A percentile compares a stretch with the other conserved stretches of the same genome.
Conservation (phyloP, 1,140 invertebrate genomes). For the Pissodes strobi region DNA sequence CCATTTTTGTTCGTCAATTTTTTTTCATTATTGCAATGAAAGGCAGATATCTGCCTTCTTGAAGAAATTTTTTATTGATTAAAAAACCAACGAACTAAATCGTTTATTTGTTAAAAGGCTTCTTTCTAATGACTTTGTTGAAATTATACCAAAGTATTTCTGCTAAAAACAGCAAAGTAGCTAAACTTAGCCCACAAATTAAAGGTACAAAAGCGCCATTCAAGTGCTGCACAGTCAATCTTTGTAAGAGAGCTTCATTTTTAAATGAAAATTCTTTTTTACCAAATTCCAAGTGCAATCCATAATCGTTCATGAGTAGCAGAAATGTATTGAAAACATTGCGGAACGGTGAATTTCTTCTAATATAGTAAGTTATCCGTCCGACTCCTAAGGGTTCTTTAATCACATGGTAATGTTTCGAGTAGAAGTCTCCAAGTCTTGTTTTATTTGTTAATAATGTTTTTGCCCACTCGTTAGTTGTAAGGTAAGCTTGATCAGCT, state of each 20-base stretch:
- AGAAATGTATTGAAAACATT: neutral
- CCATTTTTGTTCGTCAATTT: too few relatives aligned
- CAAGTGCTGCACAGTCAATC: conserved; percentile 1
- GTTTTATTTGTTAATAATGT: neutral
- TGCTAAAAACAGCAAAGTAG: conserved; percentile 1
- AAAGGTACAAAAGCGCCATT: conserved; percentile 9
- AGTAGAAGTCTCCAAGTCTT: neutral
- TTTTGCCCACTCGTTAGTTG: neutral
- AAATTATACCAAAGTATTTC: too few relatives aligned
- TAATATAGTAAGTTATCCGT: neutral
- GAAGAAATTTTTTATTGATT: too few relatives aligned
- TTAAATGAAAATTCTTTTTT: neutral
- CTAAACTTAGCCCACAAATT: neutral
- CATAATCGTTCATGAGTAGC: conserved; percentile 12
- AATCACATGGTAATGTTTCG: conserved; percentile 7
- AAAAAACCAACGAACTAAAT: too few relatives aligned
- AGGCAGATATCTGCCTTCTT: too few relatives aligned
- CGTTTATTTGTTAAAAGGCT: too few relatives aligned
- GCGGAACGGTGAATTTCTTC: conserved; percentile 16
- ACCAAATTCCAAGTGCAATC: conserved; percentile 14
- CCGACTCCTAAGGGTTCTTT: conserved; percentile 20
- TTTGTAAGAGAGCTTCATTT: too few relatives aligned
- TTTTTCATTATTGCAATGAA: too few relatives aligned
- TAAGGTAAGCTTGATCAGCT: neutral
- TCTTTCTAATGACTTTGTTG: too few relatives aligned